Conservation (phyloP, 1,140 invertebrate genomes). For the Mesaphorura yosii region DNA sequence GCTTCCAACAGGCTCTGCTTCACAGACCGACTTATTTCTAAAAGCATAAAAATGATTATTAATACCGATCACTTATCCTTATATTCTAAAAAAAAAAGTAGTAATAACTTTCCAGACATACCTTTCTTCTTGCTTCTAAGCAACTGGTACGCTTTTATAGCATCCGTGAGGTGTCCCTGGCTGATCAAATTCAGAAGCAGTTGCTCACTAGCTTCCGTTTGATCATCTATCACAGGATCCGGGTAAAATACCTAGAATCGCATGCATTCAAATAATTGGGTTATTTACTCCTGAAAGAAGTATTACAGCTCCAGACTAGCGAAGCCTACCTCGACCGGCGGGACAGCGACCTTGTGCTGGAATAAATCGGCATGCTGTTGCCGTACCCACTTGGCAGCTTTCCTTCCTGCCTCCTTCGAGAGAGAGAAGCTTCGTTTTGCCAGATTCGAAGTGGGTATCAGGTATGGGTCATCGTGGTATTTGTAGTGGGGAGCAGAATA, state of each 20-base stretch:
- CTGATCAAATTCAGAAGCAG: constrained; percentile 47
- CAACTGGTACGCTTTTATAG: constrained; percentile 58
- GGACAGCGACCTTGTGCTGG: constrained; percentile 56
- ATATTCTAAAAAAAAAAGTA: background rate
- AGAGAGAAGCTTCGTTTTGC: constrained; percentile 61
- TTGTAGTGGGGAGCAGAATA: constrained; percentile 70
- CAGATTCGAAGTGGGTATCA: constrained; percentile 65
- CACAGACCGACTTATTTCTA: constrained; percentile 44
- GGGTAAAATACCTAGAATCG: constrained; percentile 56
- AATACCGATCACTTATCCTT: no score
- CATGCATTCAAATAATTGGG: constrained; percentile 8
- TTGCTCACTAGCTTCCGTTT: constrained; percentile 53
- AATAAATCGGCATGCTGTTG: constrained; percentile 65
- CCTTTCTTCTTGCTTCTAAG: constrained; percentile 49
- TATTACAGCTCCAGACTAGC: constrained; percentile 6
- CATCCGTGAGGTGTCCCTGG: constrained; percentile 51
- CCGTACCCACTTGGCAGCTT: constrained; percentile 71
- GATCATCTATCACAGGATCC: constrained; percentile 52
- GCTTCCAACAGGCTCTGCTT: constrained; percentile 65
- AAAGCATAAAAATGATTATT: constrained; percentile 15
- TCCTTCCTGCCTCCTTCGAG: constrained; percentile 70
- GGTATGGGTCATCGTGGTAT: constrained; percentile 79
- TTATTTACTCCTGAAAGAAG: constrained; percentile 5
- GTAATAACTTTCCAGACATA: constrained; percentile 23
- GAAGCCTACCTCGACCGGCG: constrained; percentile 41